Base-by-base conservation (phyloP, 2,797 vertebrate species). In the Sebastes jordani region DNA sequence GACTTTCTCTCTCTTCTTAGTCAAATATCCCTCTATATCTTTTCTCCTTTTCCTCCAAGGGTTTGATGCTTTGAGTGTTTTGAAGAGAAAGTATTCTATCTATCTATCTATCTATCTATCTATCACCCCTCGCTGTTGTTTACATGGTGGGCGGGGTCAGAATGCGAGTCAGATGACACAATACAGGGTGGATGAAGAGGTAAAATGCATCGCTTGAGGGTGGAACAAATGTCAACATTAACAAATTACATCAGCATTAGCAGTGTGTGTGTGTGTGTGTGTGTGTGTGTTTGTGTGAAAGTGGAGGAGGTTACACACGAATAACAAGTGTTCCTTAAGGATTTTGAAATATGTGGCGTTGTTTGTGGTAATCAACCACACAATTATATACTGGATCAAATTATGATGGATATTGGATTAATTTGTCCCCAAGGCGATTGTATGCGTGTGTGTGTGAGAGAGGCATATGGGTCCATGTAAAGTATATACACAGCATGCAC, bases 161-260 rank as follows among this genome's bases (percentile, higher is more conserved):
- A 62, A 22, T 74, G n/a, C 70, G 29, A n/a, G 49, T 54, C 49
- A 72, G 27, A 71, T 86, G 77, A 79, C 74, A 69, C 67, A 80
- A 67, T 78, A 68, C 88, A 55, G 58, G 70, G 54, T 60, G 78
- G 63, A 60, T 78, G 71, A 87, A 77, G 67, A 74, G 59, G 64
- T 46, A 78, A 78, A 89, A 86, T 65, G 61, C 52, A 75, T 82
- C 66, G 80, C 88, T 76, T 81, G 38, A 76, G 76, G 91, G 72
- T 75, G 74, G 80, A 87, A 76, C 78, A 87, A 90, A 89, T 91
- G 86, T 83, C 84, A 91, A 80, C 82, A 90, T 64, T 78, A 86
- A 85, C 82, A 86, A 89, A 81, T 88, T 65, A 87, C 76, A 89
- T 80, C 71, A 71, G 74, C 70, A 88, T 86, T 72, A 82, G 78